Percentiles rank a stretch among this genome's conserved stretches.
These are phyloP conservation scores for Sylvia borin DNA, from an alignment of 2,797 vertebrate species.

Conservation along the genomic window DNA sequence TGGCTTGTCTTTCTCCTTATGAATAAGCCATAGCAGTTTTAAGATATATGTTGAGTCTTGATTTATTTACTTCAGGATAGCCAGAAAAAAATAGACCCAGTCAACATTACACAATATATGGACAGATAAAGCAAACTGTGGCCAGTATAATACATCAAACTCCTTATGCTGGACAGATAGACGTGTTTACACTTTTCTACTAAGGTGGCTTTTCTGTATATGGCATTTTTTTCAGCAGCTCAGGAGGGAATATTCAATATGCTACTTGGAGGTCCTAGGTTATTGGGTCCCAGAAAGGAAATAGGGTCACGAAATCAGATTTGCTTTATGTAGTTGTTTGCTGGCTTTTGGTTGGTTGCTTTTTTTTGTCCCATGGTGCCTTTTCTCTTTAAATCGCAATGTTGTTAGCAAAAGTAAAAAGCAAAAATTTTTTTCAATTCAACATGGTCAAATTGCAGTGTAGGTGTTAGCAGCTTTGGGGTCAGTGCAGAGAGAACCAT, in stretches of 20 bases:
- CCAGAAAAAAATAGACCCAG: conserved; percentile 47
- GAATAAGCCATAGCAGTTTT: conserved; percentile 80
- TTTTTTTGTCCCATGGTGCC: background rate
- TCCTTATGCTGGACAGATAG: background rate
- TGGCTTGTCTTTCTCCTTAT: conserved; percentile 76
- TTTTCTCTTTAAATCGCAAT: background rate
- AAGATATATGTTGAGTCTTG: conserved; percentile 76
- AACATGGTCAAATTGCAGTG: accelerated
- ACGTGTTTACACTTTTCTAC: background rate
- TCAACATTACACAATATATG: conserved; percentile 61
- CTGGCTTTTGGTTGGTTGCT: accelerated
- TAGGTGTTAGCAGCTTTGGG: background rate
- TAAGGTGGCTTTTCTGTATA: background rate
- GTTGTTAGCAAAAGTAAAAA: background rate
- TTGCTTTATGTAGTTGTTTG: background rate
- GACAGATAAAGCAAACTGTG: conserved; percentile 51
- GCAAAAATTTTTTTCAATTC: background rate
- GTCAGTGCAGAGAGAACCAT: background rate
- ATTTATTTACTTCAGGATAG: conserved; percentile 74
- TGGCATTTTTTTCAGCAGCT: background rate
- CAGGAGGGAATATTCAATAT: background rate
- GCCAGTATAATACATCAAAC: background rate
- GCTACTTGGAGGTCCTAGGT: background rate
- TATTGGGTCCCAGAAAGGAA: accelerated
- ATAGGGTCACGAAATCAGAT: background rate